Evolutionary conservation across 2,888 invertebrate species (phyloP).

Genomic region (Ophion slaviceki): DNA sequence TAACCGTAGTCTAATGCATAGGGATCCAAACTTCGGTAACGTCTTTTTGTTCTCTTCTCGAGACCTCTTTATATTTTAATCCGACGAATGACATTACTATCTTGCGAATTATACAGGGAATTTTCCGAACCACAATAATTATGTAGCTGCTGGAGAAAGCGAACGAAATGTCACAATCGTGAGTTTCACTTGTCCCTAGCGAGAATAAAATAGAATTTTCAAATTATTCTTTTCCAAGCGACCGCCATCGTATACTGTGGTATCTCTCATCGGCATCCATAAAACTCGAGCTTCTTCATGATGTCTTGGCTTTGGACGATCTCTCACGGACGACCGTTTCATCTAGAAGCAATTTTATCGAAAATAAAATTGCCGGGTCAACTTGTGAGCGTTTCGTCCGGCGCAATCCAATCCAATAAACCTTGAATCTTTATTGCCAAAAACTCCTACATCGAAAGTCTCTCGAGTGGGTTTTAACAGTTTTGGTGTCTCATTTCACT

Average conservation of each 20-base stretch:
- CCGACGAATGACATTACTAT: too few relatives aligned
- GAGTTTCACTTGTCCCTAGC: too few relatives aligned
- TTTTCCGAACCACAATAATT: too few relatives aligned
- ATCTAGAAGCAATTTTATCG: slow-evolving; percentile 40
- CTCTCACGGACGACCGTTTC: slow-evolving; percentile 37
- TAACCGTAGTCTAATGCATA: too few relatives aligned
- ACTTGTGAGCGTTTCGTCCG: slow-evolving; percentile 26
- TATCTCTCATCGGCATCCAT: not conserved
- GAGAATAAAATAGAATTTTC: too few relatives aligned
- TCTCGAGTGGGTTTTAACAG: slow-evolving; percentile 36
- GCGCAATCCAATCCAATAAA: slow-evolving; percentile 67
- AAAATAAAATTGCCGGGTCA: slow-evolving; percentile 37
- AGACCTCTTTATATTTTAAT: too few relatives aligned
- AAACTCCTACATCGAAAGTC: slow-evolving; percentile 50
- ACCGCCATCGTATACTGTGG: not conserved
- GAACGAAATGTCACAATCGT: too few relatives aligned
- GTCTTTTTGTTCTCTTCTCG: too few relatives aligned
- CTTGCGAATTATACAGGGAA: too few relatives aligned
- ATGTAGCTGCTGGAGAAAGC: too few relatives aligned
- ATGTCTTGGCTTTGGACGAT: slow-evolving; percentile 25
- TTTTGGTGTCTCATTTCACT: slow-evolving; percentile 44
- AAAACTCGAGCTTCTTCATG: slow-evolving; percentile 4
- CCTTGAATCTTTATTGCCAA: slow-evolving; percentile 68
- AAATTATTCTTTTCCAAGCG: not conserved
- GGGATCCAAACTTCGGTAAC: too few relatives aligned